Evolutionary conservation across 2,888 invertebrate species (phyloP).

Genomic region (Stenichneumon culpator): DNA sequence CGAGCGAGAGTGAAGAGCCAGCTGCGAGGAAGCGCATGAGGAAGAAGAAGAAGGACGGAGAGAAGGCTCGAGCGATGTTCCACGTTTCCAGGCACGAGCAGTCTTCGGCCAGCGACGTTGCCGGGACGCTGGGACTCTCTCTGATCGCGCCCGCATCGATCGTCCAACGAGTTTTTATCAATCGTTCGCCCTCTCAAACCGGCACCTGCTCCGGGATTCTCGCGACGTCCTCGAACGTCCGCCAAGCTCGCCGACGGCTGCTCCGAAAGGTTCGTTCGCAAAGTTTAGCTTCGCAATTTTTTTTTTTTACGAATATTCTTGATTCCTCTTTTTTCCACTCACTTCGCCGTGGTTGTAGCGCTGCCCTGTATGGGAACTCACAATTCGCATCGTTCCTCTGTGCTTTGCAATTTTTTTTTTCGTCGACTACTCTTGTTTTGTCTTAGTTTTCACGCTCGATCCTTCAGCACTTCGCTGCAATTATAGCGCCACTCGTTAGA

Average conservation of each 20-base stretch:
- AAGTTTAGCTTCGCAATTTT: not conserved
- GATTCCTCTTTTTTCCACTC: not conserved
- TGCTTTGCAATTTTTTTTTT: not conserved
- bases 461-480: not conserved
- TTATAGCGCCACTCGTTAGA: not conserved
- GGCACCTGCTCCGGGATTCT: conserved; percentile 44
- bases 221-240: conserved; percentile 7
- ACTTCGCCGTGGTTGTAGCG: not conserved
- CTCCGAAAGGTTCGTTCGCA: conserved; percentile 47
- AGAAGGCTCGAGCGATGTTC: conserved; percentile 58
- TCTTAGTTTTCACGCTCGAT: not conserved
- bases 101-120: conserved; percentile 55
- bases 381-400: not conserved
- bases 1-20: conserved; percentile 43
- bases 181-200: conserved; percentile 9
- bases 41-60: conserved; percentile 48
- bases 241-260: not conserved
- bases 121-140: conserved; percentile 43
- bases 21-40: conserved; percentile 24
- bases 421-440: not conserved
- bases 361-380: not conserved
- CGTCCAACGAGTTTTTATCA: conserved; percentile 52
- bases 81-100: conserved; percentile 48
- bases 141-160: conserved; percentile 20
- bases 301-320: conserved; percentile 10